phyloP scores from a whole-genome alignment of 2,797 vertebrate species.

The Sebastes itinus region DNA sequence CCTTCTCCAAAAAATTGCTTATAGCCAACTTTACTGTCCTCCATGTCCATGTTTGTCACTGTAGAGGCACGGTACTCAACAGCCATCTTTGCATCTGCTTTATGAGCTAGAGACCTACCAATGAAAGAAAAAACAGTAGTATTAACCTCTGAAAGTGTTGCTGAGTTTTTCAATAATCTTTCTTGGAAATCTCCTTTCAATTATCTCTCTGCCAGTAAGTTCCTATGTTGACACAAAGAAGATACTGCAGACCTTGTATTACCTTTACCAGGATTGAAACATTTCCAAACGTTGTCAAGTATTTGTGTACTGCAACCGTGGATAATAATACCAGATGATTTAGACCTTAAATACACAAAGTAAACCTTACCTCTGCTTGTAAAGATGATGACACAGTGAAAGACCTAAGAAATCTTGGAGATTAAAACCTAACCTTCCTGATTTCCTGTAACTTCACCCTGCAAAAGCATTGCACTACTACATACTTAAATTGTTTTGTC shows the following conservation, averaged over 20 bases:
- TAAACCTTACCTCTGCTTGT: conserved; percentile 37
- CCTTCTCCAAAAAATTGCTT: conserved; percentile 13
- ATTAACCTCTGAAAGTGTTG: neutral
- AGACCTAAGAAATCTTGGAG: neutral
- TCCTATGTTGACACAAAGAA: neutral
- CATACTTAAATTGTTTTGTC: neutral
- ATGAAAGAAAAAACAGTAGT: neutral
- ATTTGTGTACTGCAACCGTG: neutral
- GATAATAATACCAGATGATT: neutral
- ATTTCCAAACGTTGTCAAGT: neutral
- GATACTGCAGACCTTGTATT: neutral
- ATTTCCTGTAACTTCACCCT: neutral
- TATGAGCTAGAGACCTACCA: neutral
- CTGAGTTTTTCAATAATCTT: neutral
- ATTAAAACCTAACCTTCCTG: neutral
- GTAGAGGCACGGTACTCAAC: conserved; percentile 37
- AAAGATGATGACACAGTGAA: neutral
- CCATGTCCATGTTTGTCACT: conserved; percentile 34
- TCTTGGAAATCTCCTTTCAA: neutral
- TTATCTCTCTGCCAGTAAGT: neutral
- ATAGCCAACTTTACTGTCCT: conserved; percentile 47
- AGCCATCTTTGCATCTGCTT: conserved; percentile 47
- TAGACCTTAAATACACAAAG: neutral
- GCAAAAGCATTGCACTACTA: neutral
- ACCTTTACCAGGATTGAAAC: neutral